Percentiles rank a stretch among this genome's conserved stretches.
Evolutionary conservation across 2,113 vertebrate genomes (phyloP).

Genomic region (Sorex araneus): DNA sequence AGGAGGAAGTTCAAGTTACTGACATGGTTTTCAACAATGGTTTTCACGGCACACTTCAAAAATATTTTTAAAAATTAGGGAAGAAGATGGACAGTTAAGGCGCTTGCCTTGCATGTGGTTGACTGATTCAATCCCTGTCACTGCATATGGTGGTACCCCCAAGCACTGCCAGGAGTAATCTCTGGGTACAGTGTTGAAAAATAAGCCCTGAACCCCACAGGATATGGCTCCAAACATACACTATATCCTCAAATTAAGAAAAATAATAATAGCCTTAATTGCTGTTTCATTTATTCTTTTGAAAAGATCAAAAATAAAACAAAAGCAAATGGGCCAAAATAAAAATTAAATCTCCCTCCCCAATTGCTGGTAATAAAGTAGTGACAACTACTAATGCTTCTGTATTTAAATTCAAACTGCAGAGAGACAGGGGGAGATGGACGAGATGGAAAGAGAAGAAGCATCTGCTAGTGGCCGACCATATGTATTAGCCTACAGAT

Average conservation of each 20-base stretch:
- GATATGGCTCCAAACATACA: too few species aligned
- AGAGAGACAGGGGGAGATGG: neutral
- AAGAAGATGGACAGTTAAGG: too few species aligned
- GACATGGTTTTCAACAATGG: conserved; percentile 49
- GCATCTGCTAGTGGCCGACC: neutral
- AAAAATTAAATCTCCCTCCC: neutral
- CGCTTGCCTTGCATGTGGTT: too few species aligned
- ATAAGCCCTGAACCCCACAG: too few species aligned
- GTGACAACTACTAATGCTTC: neutral
- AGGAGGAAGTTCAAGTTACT: conserved; percentile 73
- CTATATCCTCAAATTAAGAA: neutral
- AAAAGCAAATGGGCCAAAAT: neutral
- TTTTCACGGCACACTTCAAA: conserved; percentile 41
- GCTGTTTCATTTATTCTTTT: conserved; percentile 38
- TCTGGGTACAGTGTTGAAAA: too few species aligned
- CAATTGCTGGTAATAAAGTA: conserved; percentile 24
- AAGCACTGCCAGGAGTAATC: too few species aligned
- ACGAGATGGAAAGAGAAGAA: conserved; percentile 7
- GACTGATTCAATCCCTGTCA: too few species aligned
- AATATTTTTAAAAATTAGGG: conserved; percentile 13
- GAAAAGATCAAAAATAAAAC: neutral
- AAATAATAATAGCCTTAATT: neutral
- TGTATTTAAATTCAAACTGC: neutral
- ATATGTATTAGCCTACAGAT: neutral
- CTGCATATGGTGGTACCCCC: too few species aligned